Percentiles rank a stretch among this genome's conserved stretches.
These are phyloP conservation scores for Okapia johnstoni DNA, from an alignment of 2,113 vertebrate genomes.

Conservation along the genomic window DNA sequence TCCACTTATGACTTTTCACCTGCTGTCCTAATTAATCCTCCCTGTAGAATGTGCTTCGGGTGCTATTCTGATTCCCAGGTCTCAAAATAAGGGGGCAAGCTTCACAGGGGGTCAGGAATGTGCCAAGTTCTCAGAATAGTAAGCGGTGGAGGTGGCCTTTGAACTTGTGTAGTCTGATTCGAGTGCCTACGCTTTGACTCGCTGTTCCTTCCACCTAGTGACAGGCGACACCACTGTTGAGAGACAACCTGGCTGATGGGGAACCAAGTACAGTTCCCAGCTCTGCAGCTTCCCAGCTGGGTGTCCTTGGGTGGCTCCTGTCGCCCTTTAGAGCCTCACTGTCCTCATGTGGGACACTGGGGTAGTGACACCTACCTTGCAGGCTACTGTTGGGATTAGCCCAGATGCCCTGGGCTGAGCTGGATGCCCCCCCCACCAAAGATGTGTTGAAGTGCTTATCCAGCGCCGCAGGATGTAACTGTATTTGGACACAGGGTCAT, in stretches of 20 bases:
- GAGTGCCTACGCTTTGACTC: fast-evolving
- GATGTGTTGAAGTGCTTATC: not conserved
- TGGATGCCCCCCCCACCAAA: not conserved
- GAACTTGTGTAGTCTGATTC: not conserved
- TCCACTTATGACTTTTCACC: fast-evolving
- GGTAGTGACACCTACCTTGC: not conserved
- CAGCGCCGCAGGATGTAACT: not conserved
- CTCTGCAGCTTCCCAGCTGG: not conserved
- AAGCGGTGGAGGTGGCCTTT: not conserved
- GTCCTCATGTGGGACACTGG: not conserved
- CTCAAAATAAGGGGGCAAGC: not conserved
- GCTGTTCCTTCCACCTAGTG: not conserved
- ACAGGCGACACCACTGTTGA: not conserved
- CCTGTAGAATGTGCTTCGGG: not conserved
- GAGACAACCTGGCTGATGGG: not conserved
- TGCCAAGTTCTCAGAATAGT: not conserved
- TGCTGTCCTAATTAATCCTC: not conserved
- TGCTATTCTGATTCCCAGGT: not conserved
- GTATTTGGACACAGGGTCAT: not conserved
- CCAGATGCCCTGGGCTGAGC: not conserved
- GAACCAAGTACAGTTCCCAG: not conserved
- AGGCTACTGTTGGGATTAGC: not conserved
- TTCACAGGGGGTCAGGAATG: not conserved
- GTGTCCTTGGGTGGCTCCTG: too few relatives aligned
- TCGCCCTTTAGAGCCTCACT: not conserved